Conservation (phyloP, 2,888 invertebrate genomes). For the Ophioninae sp. region DNA sequence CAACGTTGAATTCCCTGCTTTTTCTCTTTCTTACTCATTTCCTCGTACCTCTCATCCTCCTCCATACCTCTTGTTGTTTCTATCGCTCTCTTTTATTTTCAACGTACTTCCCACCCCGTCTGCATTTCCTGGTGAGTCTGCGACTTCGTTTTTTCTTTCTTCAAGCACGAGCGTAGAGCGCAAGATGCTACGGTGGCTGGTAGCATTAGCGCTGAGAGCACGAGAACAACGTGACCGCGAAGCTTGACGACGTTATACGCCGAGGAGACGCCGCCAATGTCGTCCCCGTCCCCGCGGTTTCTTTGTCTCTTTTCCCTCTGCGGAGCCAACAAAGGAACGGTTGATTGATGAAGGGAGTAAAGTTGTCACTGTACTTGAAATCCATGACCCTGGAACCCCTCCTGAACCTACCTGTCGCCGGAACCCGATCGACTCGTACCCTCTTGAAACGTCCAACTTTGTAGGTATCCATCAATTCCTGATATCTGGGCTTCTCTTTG, state of each 20-base stretch:
- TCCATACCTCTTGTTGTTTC: constrained; percentile 11
- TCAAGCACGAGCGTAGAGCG: constrained; percentile 10
- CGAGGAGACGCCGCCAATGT: constrained; percentile 66
- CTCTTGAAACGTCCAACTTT: constrained; percentile 13
- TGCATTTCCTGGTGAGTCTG: constrained; percentile 37
- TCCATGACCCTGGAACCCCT: constrained; percentile 19
- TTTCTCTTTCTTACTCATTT: constrained; percentile 29
- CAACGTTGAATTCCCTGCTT: constrained; percentile 55
- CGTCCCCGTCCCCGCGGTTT: constrained; percentile 54
- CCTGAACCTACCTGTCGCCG: background rate
- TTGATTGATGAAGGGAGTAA: constrained; percentile 79
- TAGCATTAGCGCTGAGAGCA: constrained; percentile 78
- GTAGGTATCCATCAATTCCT: background rate
- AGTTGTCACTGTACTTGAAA: constrained; percentile 72
- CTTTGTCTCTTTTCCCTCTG: constrained; percentile 47
- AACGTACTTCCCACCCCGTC: constrained; percentile 52
- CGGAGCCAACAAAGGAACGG: constrained; percentile 73
- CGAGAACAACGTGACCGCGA: constrained; percentile 76
- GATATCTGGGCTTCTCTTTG: too few species aligned
- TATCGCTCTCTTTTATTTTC: constrained; percentile 39
- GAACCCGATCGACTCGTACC: background rate
- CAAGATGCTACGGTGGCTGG: constrained; percentile 64
- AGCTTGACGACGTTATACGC: constrained; percentile 69
- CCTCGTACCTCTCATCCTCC: constrained; percentile 45
- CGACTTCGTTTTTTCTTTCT: constrained; percentile 34